These are phyloP conservation scores for Drosophila buzzatii DNA, from an alignment of 2,888 invertebrate species.

Conservation along the genomic window DNA sequence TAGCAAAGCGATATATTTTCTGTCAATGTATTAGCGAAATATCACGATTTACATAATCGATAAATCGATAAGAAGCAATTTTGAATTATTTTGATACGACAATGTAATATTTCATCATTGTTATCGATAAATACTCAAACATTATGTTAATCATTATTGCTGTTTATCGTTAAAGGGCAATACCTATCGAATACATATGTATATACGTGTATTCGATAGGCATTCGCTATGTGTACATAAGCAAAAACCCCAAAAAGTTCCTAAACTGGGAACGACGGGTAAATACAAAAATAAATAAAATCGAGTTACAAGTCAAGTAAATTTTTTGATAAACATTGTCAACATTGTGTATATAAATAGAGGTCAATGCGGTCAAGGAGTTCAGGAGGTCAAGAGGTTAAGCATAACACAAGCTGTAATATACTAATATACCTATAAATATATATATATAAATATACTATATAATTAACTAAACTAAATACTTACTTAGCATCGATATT, in stretches of 20 bases:
- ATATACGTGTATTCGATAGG: slow-evolving; percentile 5
- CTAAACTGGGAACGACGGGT: slow-evolving; percentile 71
- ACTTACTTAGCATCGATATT: slow-evolving; percentile 41
- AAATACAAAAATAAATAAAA: slow-evolving; percentile 33
- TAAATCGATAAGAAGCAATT: slow-evolving; percentile 18
- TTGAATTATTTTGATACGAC: not conserved
- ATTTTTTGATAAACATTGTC: slow-evolving; percentile 20
- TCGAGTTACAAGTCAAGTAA: slow-evolving; percentile 71
- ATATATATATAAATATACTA: slow-evolving; percentile 26
- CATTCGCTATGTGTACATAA: slow-evolving; percentile 67
- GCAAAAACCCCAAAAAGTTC: slow-evolving; percentile 66
- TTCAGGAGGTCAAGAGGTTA: slow-evolving; percentile 29
- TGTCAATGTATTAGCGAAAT: slow-evolving; percentile 2
- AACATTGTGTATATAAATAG: slow-evolving; percentile 59
- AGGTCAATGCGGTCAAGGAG: slow-evolving; percentile 3
- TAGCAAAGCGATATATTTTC: not conserved
- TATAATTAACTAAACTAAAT: slow-evolving; percentile 15
- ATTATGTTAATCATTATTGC: slow-evolving; percentile 27
- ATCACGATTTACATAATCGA: not conserved
- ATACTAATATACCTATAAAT: slow-evolving; percentile 38
- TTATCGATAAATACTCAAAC: slow-evolving; percentile 30
- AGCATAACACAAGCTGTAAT: slow-evolving; percentile 65
- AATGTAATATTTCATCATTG: slow-evolving; percentile 10
- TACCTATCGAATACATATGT: slow-evolving; percentile 29
- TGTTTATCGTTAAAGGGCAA: slow-evolving; percentile 37